Evolutionary conservation across 1,140 invertebrate species (phyloP), one percentile per base, ranked within the genome.

Genomic region (Magallana angulata): DNA sequence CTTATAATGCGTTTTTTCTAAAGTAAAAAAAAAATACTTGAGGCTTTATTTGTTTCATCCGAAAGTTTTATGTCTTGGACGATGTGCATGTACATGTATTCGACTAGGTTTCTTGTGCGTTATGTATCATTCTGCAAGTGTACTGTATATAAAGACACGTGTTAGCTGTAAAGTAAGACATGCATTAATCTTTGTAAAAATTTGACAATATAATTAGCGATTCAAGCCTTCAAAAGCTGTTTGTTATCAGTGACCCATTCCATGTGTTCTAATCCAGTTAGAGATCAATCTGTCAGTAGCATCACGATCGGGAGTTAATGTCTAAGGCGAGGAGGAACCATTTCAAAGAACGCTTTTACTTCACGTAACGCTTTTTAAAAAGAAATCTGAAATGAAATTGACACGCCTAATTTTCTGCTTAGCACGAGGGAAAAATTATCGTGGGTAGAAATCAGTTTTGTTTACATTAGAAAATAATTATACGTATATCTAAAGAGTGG

Each of bases 281-380:
- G 5, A 48, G 36, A 48, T 48, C 36, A 48, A 48, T 48, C 36
- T 48, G 36, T 48, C 36, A 48, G 36, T 48, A 48, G 36, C 12
- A 76, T 11, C 68, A 76, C 68, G 68, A 76, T 76, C 36, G 9
- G 8, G 60, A 30, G 11, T 24, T 11, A 76, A 76, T 76, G 68
- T 76, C 68, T 30, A 30, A 76, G 24, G 24, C 18, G 18, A 7
- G 24, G 11, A 30, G 24, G 68, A 11, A 30, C 36, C 36, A 36
- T 76, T 76, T 76, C 68, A 76, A 76, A 76, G 68, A 24, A 76
- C 36, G 18, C 68, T 76, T 76, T 76, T 18, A 76, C 14, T 76
- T 76, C 24, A 11, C 36, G 4, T 76, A 76, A 30, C 24, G 24
- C 12, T 30, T 30, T 76, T 76, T 76, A 7, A 18, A 24, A 76